These are phyloP conservation scores for Parotocinclus haroldoi DNA, from an alignment of 2,797 vertebrate genomes.

Conservation along the genomic window DNA sequence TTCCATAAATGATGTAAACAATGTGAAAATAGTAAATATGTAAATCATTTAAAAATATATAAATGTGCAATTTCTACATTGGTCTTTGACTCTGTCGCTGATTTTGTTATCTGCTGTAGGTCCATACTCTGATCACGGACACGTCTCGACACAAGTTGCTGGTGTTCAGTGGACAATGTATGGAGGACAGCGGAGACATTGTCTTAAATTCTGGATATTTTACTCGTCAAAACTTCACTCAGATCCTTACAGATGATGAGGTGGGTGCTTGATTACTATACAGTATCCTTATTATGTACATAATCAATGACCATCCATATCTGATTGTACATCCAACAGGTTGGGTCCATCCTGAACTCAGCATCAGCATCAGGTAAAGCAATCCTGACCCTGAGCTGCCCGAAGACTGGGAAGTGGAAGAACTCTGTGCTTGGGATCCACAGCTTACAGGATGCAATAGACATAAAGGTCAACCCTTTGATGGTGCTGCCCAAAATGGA, in stretches of 20 bases:
- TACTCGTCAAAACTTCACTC: conserved; percentile 79
- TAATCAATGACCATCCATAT: conserved; percentile 7
- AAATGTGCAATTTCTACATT: too few relatives aligned
- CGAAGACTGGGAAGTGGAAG: conserved; percentile 80
- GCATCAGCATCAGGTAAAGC: conserved; percentile 62
- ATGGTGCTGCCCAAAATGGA: conserved; percentile 66
- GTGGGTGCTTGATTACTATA: conserved; percentile 54
- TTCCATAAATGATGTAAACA: neutral
- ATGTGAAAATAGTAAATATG: too few relatives aligned
- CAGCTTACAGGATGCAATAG: conserved; percentile 70
- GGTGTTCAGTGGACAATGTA: conserved; percentile 84
- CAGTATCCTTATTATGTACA: neutral
- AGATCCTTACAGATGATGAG: conserved; percentile 83
- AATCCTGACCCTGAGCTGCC: conserved; percentile 81
- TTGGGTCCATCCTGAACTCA: conserved; percentile 71
- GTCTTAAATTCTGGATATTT: conserved; percentile 85
- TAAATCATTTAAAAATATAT: too few relatives aligned
- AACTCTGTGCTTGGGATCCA: conserved; percentile 65
- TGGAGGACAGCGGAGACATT: conserved; percentile 84
- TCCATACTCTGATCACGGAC: conserved; percentile 79
- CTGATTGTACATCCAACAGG: conserved; percentile 57
- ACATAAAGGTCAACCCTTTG: conserved; percentile 70
- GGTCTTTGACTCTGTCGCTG: too few relatives aligned
- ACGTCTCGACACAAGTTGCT: conserved; percentile 84
- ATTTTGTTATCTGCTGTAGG: conserved; percentile 61